Evolutionary conservation across 2,113 vertebrate genomes (phyloP).

Genomic region (Zosterops japonicus): DNA sequence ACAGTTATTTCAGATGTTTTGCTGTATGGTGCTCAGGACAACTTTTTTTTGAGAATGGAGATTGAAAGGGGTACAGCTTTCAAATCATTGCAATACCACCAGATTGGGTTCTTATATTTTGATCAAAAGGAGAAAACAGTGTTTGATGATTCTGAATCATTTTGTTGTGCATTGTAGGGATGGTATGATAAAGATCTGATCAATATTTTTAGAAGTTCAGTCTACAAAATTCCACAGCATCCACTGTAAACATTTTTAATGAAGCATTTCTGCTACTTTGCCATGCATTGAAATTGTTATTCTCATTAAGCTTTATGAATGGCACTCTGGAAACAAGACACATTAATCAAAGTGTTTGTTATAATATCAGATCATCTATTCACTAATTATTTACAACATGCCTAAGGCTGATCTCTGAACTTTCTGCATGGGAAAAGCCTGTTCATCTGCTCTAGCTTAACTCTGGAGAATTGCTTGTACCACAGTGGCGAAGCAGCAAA

Average conservation of each 20-base stretch:
- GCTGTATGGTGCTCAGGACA: not conserved
- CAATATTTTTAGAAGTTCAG: not conserved
- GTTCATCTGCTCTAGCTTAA: not conserved
- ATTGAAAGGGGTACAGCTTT: not conserved
- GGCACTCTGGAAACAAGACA: not conserved
- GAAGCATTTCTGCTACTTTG: not conserved
- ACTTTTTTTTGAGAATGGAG: not conserved
- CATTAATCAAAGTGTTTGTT: not conserved
- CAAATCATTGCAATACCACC: not conserved
- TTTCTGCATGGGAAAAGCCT: not conserved
- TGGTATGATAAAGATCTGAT: not conserved
- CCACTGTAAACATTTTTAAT: not conserved
- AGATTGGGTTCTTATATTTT: not conserved
- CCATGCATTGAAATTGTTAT: not conserved
- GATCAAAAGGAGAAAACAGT: not conserved
- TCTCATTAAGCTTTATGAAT: conserved; percentile 10
- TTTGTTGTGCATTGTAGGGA: not conserved
- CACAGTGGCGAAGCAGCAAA: not conserved
- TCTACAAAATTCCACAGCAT: not conserved
- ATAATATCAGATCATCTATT: not conserved
- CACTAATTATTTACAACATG: not conserved
- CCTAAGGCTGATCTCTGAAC: not conserved
- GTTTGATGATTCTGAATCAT: not conserved
- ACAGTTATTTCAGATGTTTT: not conserved
- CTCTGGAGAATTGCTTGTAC: not conserved